A percentile compares a stretch with the other conserved stretches of the same genome.
Conservation (phyloP, 2,113 vertebrate genomes). For the Sceloporus undulatus region DNA sequence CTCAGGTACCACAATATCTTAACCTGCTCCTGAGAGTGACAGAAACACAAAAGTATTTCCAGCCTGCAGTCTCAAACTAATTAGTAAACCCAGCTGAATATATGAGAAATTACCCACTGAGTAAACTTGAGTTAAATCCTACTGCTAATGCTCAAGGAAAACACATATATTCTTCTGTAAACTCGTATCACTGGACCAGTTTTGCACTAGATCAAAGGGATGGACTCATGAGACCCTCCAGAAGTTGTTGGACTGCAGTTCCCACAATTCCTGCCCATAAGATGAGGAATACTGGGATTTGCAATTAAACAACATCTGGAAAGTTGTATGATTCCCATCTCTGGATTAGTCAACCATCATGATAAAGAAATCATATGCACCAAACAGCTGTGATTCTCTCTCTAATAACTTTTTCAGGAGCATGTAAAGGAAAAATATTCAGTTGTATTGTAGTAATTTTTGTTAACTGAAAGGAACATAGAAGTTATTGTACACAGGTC, state of each 20-base stretch:
- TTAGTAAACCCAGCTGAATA: not conserved
- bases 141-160: not conserved
- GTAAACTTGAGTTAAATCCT: not conserved
- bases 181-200: too few relatives aligned
- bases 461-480: not conserved
- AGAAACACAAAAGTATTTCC: not conserved
- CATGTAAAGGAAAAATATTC: not conserved
- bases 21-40: not conserved
- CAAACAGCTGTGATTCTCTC: not conserved
- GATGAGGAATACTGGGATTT: too few relatives aligned
- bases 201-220: too few relatives aligned
- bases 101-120: not conserved
- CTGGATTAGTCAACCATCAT: not conserved
- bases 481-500: not conserved
- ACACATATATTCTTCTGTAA: too few relatives aligned
- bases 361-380: not conserved
- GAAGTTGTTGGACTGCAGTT: too few relatives aligned
- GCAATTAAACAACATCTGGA: too few relatives aligned
- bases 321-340: not conserved
- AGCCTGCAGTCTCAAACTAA: not conserved
- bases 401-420: not conserved
- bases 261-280: too few relatives aligned
- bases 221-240: too few relatives aligned
- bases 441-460: not conserved
- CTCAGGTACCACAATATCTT: not conserved